phyloP scores from a whole-genome alignment of 2,888 invertebrate genomes.

The Caenorhabditis wallacei region DNA sequence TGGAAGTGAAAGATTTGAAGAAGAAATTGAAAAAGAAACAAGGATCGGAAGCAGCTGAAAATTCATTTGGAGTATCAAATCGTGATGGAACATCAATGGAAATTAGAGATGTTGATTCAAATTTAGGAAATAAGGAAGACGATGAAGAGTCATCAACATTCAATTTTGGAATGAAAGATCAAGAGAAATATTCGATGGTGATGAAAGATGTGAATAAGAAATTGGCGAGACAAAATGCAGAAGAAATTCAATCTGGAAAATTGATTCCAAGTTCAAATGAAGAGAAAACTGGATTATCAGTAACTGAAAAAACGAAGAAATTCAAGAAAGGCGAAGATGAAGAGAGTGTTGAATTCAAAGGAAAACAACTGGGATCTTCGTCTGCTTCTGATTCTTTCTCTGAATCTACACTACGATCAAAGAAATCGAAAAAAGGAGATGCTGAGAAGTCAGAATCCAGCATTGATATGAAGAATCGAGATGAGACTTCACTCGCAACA shows the following conservation, averaged over 20 bases:
- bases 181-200: conserved; percentile 46
- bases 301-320: conserved; percentile 43
- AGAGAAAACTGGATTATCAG: conserved; percentile 43
- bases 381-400: conserved; percentile 30
- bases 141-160: neutral
- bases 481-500: conserved; percentile 18
- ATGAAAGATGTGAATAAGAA: conserved; percentile 52
- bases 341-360: conserved; percentile 39
- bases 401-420: conserved; percentile 31
- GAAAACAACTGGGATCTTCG: neutral
- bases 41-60: conserved; percentile 9
- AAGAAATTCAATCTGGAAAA: conserved; percentile 56
- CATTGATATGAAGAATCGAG: conserved; percentile 13
- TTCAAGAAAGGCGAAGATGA: conserved; percentile 29
- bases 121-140: neutral
- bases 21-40: conserved; percentile 50
- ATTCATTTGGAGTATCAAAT: conserved; percentile 12
- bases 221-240: conserved; percentile 49
- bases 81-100: conserved; percentile 25
- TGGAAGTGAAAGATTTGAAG: conserved; percentile 37
- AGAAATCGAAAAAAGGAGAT: conserved; percentile 40
- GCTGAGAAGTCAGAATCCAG: conserved; percentile 19
- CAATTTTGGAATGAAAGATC: conserved; percentile 51
- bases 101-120: conserved; percentile 3
- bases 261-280: conserved; percentile 32